Evolutionary conservation across 2,888 invertebrate genomes (phyloP).

Genomic region (Hofmannophila pseudospretella): DNA sequence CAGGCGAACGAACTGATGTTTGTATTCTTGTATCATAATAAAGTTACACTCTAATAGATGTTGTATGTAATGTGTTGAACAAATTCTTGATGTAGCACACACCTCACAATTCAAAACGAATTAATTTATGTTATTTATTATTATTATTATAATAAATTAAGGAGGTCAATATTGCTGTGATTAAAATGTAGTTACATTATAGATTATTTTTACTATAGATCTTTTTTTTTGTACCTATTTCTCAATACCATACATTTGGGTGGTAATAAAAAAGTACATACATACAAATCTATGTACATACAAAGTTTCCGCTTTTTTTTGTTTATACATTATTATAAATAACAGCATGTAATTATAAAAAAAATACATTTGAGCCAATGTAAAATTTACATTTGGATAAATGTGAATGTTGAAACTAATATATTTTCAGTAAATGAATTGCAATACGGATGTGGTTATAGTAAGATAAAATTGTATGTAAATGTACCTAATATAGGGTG

Average conservation of each 20-base stretch:
- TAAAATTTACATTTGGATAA: neutral
- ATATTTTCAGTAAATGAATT: constrained; percentile 58
- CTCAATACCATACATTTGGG: neutral
- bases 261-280: neutral
- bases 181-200: constrained; percentile 48
- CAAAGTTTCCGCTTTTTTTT: neutral
- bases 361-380: neutral
- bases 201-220: no score
- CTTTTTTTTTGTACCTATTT: no score
- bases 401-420: constrained; percentile 25
- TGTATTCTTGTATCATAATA: constrained; percentile 55
- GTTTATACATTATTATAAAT: neutral
- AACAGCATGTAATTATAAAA: neutral
- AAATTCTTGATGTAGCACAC: constrained; percentile 28
- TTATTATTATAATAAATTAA: constrained; percentile 44
- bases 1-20: constrained; percentile 58
- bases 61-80: constrained; percentile 41
- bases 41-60: constrained; percentile 49
- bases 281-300: neutral
- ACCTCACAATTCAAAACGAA: constrained; percentile 47
- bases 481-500: constrained; percentile 43
- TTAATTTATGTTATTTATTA: constrained; percentile 68
- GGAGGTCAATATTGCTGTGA: constrained; percentile 56
- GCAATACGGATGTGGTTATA: constrained; percentile 65
- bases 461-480: constrained; percentile 50